Conservation (phyloP, 2,888 invertebrate genomes). For the Acronicta alni region DNA sequence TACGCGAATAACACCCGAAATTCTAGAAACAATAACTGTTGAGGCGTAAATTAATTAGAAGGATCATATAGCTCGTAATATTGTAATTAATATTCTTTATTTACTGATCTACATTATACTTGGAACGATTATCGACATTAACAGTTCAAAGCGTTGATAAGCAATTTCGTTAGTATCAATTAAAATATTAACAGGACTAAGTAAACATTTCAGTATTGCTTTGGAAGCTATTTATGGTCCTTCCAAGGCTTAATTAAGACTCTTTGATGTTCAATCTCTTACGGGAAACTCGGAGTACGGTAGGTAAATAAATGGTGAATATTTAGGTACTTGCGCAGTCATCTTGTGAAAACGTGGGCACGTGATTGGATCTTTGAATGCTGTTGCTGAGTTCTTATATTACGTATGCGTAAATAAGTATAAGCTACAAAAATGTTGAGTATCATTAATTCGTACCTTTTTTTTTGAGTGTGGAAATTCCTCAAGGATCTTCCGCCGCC, state of each 20-base stretch:
- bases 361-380: constrained; percentile 26
- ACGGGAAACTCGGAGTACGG: constrained; percentile 76
- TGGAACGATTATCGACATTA: constrained; percentile 63
- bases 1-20: constrained; percentile 8
- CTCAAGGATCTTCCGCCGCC: no score
- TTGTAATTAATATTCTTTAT: constrained; percentile 59
- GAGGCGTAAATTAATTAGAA: constrained; percentile 31
- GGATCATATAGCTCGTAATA: constrained; percentile 30
- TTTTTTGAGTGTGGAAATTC: no score
- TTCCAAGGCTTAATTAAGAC: constrained; percentile 85
- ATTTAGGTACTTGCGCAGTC: constrained; percentile 55
- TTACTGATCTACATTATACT: constrained; percentile 47
- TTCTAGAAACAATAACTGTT: constrained; percentile 26
- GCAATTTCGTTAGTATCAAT: constrained; percentile 82
- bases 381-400: constrained; percentile 14
- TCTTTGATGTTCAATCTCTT: constrained; percentile 88
- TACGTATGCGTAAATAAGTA: constrained; percentile 4
- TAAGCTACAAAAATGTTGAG: no score
- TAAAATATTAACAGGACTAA: constrained; percentile 79
- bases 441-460: no score
- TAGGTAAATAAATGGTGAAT: constrained; percentile 66
- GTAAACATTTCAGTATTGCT: constrained; percentile 85
- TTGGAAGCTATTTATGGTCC: constrained; percentile 82
- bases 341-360: constrained; percentile 28
- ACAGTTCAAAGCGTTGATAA: constrained; percentile 73